Evolutionary conservation across 2,113 vertebrate species (phyloP).

Genomic region (Scalopus aquaticus): DNA sequence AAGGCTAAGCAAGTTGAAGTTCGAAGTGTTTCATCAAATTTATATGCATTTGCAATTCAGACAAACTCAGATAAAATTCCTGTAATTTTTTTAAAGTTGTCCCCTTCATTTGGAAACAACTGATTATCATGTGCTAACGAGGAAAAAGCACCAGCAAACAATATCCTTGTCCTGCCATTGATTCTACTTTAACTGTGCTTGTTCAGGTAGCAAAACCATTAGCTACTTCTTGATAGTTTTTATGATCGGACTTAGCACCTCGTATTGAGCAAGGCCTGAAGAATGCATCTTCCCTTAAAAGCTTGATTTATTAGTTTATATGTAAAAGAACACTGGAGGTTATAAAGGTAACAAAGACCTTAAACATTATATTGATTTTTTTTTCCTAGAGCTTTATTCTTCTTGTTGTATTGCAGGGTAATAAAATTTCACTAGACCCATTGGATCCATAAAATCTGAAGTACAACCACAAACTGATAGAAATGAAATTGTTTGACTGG

Average conservation of each 20-base stretch:
- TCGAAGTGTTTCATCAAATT: constrained; percentile 35
- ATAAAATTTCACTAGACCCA: constrained; percentile 88
- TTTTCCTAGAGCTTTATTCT: constrained; percentile 77
- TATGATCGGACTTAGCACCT: constrained; percentile 66
- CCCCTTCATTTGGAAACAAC: not conserved
- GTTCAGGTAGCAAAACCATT: constrained; percentile 64
- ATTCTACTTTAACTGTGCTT: constrained; percentile 66
- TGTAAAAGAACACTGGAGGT: constrained; percentile 79
- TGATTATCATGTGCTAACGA: not conserved
- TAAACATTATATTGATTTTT: constrained; percentile 83
- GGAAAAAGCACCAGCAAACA: constrained; percentile 33
- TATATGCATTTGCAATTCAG: constrained; percentile 12
- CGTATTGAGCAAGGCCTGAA: constrained; percentile 63
- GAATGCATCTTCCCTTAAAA: constrained; percentile 68
- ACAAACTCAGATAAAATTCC: not conserved
- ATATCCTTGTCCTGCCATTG: constrained; percentile 21
- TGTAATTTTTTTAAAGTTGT: not conserved
- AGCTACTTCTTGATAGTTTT: constrained; percentile 69
- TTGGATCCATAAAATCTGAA: constrained; percentile 86
- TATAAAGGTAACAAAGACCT: constrained; percentile 81
- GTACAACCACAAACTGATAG: constrained; percentile 79
- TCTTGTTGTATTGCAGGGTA: constrained; percentile 84
- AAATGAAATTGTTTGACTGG: constrained; percentile 86
- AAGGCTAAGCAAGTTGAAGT: not conserved
- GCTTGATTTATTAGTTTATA: constrained; percentile 80